Conservation (phyloP, 2,113 vertebrate genomes). For the Rhinolophus sinicus region DNA sequence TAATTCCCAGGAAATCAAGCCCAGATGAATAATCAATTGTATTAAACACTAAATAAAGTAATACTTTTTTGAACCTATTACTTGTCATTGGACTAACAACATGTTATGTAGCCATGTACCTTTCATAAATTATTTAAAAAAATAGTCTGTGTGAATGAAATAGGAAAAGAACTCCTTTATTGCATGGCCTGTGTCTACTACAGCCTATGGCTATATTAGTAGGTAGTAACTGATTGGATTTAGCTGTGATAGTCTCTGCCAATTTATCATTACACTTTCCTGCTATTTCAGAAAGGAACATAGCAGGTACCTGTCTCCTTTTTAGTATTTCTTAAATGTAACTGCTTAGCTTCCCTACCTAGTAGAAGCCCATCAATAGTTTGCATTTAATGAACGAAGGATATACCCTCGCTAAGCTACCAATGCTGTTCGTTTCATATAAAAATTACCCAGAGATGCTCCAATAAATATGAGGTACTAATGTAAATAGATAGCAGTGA, state of each 20-base stretch:
- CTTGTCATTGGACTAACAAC: not conserved
- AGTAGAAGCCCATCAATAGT: not conserved
- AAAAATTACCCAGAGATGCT: not conserved
- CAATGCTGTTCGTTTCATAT: not conserved
- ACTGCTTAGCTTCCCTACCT: not conserved
- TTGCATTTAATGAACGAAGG: not conserved
- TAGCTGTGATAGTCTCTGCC: not conserved
- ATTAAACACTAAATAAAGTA: not conserved
- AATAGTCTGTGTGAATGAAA: not conserved
- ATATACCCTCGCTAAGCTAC: not conserved
- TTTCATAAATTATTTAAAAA: not conserved
- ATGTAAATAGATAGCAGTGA: not conserved
- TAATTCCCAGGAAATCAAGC: not conserved
- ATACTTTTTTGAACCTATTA: not conserved
- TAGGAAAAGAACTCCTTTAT: not conserved
- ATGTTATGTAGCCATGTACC: not conserved
- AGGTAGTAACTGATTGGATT: not conserved
- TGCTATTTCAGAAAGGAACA: not conserved
- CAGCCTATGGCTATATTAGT: not conserved
- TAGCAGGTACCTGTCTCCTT: not conserved
- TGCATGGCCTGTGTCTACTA: not conserved
- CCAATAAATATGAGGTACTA: not conserved
- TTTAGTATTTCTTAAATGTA: not conserved
- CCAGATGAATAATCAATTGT: not conserved
- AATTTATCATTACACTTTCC: not conserved